Evolutionary conservation across 2,113 vertebrate species (phyloP), one percentile per base, ranked within the genome.

Genomic region (Phasianus colchicus): DNA sequence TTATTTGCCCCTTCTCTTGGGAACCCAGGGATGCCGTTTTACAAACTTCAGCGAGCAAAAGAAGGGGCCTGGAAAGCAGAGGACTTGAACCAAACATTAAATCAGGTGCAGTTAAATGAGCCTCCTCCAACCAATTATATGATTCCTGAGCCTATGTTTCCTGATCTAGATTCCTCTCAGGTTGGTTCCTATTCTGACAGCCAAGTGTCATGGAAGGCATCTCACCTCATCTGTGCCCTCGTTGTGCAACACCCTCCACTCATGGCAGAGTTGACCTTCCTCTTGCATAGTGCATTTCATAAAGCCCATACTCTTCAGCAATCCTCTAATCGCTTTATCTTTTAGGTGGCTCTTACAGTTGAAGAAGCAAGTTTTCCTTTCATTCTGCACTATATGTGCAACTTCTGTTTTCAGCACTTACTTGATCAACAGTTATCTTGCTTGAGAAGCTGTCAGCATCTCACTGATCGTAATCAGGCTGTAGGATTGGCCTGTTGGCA

Each of bases 1-100:
- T 29, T 29, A 10, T 85, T 89, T 67, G 77, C 27, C 52, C 21
- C 55, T 92, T 94, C 54, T 81, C 82, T 80, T 91, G 79, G 89
- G 27, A 85, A 86, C n/a, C 22, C 96, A 99, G 99, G 98, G 83
- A 79, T 98, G 47, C 98, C 98, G 0, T 97, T 98, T 47, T 98
- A 98, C 90, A 98, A 98, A 90, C 93, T 97, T 42, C 99, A 98
- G 95, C 95, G 86, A 91, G 98, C 97, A 47, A 98, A 98, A 93
- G 99, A 99, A 94, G 98, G 97, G 76, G 87, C 89, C 88, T 98
- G 98, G 96, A 98, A 98, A 76, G 88, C 97, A 5, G 96, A 98
- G 64, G 96, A 97, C 16, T 48, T 88, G 89, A 95, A 82, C 61
- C 96, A 89, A 63, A 95, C 83, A 1, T 85, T 97, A 76, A 96